Base-by-base conservation (phyloP, 2,113 vertebrate genomes). In the Micronycteris hirsuta region DNA sequence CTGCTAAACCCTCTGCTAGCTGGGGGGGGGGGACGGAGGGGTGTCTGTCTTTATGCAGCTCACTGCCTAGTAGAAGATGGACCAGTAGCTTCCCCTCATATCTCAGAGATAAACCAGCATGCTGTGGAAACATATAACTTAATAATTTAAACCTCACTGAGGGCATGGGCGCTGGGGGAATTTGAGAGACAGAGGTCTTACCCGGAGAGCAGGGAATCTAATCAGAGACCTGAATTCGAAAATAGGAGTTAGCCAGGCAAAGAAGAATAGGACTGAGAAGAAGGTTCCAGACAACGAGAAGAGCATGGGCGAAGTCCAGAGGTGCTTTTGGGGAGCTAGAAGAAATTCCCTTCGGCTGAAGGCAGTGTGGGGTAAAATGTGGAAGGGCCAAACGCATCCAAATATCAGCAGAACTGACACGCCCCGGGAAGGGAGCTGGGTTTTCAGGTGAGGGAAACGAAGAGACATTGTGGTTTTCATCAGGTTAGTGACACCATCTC, bases 391-490 rank as follows among this genome's bases (percentile, higher is more conserved):
- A 14, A 2, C 0, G 56, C 3, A 22, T 17, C 16, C 65, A 87
- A 11, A 33, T 11, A 26, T 15, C 41, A 61, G 54, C 20, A 54
- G 45, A 38, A 70, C 16, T 10, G 33, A 43, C 0, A 41, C 41
- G 8, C 5, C 31, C 74, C 31, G 7, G 10, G 24, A 47, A 82
- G 38, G 58, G 80, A 67, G 9, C 31, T 31, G 31, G 56, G 61
- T 49, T n/a, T 74, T 24, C 19, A 22, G 15, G 19, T 33, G 41
- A 86, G 20, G 9, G 24, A n/a, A 78, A 16, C 9, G 19, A 86
- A 73, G 4, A 22, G 10, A 15, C 4, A 19, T 5, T 0, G 31
- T 7, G 3, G 5, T 45, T 87, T 33, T 36, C 28, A 47, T 63
- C n/a, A 16, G 4, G 6, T 26, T 26, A 56, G 20, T 16, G 36